Evolutionary conservation across 2,888 invertebrate genomes (phyloP), one percentile per base, ranked within the genome.

Genomic region (Anthophora plumipes): DNA sequence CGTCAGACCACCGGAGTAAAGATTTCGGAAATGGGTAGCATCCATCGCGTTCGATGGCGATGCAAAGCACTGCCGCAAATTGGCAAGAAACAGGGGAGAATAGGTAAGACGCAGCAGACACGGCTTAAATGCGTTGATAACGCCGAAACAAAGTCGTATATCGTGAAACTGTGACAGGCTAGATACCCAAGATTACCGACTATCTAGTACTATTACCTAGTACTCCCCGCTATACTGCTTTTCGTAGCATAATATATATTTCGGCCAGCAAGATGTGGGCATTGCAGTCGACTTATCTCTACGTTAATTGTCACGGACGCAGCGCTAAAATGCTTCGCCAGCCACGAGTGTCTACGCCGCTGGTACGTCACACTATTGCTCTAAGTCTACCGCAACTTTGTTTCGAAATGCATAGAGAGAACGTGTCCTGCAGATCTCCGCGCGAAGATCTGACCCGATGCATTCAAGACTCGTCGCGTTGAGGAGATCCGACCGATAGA

Each of bases 271-370:
- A 75, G 77, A 85, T 76, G 68, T 77, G 84, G 77, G 75, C 72
- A 79, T 63, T 79, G 79, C 85, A 87, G 79, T 77, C 78, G 80
- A 85, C 85, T 87, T 78, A 88, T 85, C 59, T 83, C 76, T 77
- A 77, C 83, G 84, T 89, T 89, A 82, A 88, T 88, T 88, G 80
- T 84, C 80, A 89, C 80, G 88, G 88, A 89, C 83, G 88, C 89
- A 88, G 89, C 89, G 78, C 85, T 89, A 87, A 86, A 88, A 84
- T 87, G 83, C 83, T 80, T 87, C 89, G 69, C 60, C 89, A 71
- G 77, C 77, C 57, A 76, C 88, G 54, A 73, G 78, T 63, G 59
- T 77, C 87, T 76, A 86, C 86, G 75, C 72, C 78, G 84, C 80
- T 79, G 87, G 87, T 87, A 87, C 80, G 87, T 87, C 76, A 78